Evolutionary conservation across 2,888 invertebrate genomes (phyloP).

Genomic region (Ecdyonurus torrentis): DNA sequence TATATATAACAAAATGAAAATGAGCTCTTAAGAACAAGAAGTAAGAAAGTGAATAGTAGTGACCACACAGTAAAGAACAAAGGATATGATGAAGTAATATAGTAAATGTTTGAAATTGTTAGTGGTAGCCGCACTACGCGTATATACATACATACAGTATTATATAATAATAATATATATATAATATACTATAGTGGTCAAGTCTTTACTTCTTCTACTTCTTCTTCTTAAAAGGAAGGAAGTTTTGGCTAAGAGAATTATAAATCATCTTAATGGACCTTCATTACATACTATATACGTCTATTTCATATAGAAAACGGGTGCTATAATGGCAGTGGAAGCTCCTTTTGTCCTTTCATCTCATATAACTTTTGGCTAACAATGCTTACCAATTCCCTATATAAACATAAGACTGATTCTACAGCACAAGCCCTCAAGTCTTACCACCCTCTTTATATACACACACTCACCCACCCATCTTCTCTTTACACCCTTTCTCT

Average conservation of each 20-base stretch:
- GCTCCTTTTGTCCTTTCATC: constrained; percentile 1
- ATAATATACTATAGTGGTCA: neutral
- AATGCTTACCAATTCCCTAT: constrained; percentile 2
- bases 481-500: too few relatives aligned
- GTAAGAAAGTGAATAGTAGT: too few relatives aligned
- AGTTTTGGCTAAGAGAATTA: constrained; percentile 3
- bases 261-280: constrained; percentile 4
- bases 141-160: too few relatives aligned
- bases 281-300: too few relatives aligned
- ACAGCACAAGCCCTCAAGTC: neutral
- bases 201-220: neutral
- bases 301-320: too few relatives aligned
- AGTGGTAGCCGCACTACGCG: too few relatives aligned
- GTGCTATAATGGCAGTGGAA: neutral
- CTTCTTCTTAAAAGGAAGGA: neutral
- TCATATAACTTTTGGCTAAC: neutral
- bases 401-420: neutral
- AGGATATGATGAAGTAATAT: too few relatives aligned
- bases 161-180: too few relatives aligned
- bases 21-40: too few relatives aligned
- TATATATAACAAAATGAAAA: too few relatives aligned
- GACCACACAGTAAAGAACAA: too few relatives aligned
- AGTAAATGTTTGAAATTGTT: neutral
- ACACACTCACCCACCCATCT: neutral
- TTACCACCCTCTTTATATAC: neutral